These are phyloP conservation scores for Andrena trimmerana DNA, from an alignment of 2,888 invertebrate genomes.

Conservation along the genomic window DNA sequence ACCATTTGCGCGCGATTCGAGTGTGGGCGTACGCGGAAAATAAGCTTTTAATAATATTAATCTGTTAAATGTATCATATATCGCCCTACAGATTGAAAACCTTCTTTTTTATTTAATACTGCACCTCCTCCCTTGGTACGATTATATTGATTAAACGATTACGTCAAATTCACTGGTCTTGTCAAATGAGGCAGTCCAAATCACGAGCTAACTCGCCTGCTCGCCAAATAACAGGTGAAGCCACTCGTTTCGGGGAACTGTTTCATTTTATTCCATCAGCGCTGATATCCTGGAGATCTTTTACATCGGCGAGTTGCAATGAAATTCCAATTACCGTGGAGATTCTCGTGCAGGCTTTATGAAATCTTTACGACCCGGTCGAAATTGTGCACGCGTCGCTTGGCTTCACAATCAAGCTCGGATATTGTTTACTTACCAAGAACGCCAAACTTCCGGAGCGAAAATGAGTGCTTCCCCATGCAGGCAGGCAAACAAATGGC, in stretches of 20 bases:
- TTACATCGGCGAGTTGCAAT: neutral
- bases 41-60: too few species aligned
- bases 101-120: too few species aligned
- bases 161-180: too few species aligned
- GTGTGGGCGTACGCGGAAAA: too few species aligned
- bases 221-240: conserved; percentile 1
- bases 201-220: neutral
- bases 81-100: too few species aligned
- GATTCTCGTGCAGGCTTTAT: conserved; percentile 8
- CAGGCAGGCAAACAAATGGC: conserved; percentile 29
- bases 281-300: neutral
- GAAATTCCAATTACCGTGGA: conserved; percentile 34
- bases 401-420: conserved; percentile 21
- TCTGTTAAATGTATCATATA: too few species aligned
- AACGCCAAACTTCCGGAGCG: conserved; percentile 30
- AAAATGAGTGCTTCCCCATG: conserved; percentile 27
- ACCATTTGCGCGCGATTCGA: too few species aligned
- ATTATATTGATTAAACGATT: too few species aligned
- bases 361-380: conserved; percentile 35
- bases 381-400: conserved; percentile 26
- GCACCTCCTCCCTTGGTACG: too few species aligned
- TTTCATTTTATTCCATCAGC: neutral
- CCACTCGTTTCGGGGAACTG: neutral
- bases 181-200: neutral
- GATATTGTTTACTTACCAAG: conserved; percentile 21